Evolutionary conservation across 2,888 invertebrate species (phyloP), one percentile per base, ranked within the genome.

Genomic region (Eledona agricola): DNA sequence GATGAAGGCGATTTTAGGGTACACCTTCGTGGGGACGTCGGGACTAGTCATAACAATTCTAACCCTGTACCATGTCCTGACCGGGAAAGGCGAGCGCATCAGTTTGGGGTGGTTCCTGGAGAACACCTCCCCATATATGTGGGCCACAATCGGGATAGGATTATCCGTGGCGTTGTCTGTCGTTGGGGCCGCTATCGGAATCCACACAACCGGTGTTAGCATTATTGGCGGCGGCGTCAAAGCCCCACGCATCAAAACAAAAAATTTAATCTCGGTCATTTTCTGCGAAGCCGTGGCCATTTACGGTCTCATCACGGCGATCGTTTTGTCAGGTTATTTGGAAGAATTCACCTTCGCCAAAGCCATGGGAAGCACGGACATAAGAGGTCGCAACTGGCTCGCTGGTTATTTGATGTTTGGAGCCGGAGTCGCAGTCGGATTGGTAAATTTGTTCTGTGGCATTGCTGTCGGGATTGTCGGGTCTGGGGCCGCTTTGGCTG

Each of bases 201-300:
- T 99, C 70, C 94, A 95, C 78, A 96, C 96, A 20, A 96, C 95
- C 2, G 98, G 98, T 56, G 89, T 90, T 43, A 96, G 95, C 73
- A 98, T 98, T 76, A 84, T 97, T 53, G 99, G 99, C 52, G 98
- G 93, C 58, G 99, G 98, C 73, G 97, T 99, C 6, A 97, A 97
- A 79, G 95, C 97, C 19, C 99, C 99, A 4, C 83, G 98, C 70
- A 99, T 99, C 77, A 95, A 97, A 79, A 99, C 99, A 49, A 99
- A 99, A 80, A 99, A 99, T 79, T 85, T 99, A 73, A 96, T 99
- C 74, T 98, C 97, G 38, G 96, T 99, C 67, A 99, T 99, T 78
- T 99, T 99, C 82, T 99, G 99, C 76, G 99, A 99, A 80, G 99
- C 99, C 61, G 99, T 99, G 2, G 99, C 99, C 60, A 99, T 99